These are phyloP conservation scores for Papilio dardanus DNA, from an alignment of 1,140 invertebrate species.

Conservation along the genomic window DNA sequence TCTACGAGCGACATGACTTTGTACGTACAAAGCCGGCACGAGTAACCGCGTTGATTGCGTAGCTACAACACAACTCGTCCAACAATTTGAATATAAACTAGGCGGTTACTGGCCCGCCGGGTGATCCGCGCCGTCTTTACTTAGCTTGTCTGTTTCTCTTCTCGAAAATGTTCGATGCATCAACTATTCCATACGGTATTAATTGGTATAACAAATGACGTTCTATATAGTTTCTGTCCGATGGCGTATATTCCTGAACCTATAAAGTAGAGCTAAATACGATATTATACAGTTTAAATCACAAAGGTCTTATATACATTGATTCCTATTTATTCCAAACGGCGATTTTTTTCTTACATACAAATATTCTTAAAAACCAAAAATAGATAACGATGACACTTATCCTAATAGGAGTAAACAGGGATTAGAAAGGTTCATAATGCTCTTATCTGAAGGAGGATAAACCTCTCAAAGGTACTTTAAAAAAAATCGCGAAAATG, in stretches of 20 bases:
- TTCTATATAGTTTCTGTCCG: neutral
- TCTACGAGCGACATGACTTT: conserved; percentile 34
- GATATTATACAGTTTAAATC: too few relatives aligned
- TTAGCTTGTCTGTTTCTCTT: conserved; percentile 7
- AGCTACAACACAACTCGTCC: conserved; percentile 47
- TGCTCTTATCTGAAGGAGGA: neutral
- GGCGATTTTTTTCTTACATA: neutral
- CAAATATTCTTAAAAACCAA: neutral
- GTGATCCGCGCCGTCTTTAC: conserved; percentile 52
- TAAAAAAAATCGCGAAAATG: neutral
- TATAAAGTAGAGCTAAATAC: neutral
- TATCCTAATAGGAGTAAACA: neutral
- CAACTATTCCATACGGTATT: conserved; percentile 33
- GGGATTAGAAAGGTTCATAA: neutral
- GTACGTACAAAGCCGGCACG: conserved; percentile 31
- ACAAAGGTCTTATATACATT: too few relatives aligned
- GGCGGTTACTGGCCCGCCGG: conserved; percentile 48
- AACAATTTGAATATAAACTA: conserved; percentile 67
- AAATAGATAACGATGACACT: neutral
- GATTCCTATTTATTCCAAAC: neutral
- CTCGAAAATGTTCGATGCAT: neutral
- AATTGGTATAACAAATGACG: conserved; percentile 19
- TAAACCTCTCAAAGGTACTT: neutral
- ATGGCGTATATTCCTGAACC: neutral
- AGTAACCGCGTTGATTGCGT: conserved; percentile 45